Evolutionary conservation across 2,888 invertebrate species (phyloP), one percentile per base, ranked within the genome.

Genomic region (Drepanosiphum platanoidis): DNA sequence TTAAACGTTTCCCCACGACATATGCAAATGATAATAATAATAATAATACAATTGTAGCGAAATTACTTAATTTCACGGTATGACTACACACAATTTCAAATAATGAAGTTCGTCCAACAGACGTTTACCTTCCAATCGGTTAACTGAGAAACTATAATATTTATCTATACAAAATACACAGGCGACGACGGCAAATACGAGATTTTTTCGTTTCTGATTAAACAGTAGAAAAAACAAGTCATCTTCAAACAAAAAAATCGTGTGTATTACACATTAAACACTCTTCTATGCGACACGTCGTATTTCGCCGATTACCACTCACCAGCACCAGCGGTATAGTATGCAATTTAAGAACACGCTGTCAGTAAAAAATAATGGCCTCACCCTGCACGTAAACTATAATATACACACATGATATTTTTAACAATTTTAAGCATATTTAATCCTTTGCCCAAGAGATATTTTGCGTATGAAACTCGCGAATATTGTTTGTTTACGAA

Each of bases 21-120:
- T 39, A 68, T 71, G 39, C 34, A 80, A 58, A 80, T 22, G 52
- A 36, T 66, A 34, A 79, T 34, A 46, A 36, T 66, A 34, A 79
- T 34, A 46, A 36, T 27, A 46, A 70, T 46, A 70, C 27, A 52
- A 58, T 70, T n/a, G 46, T 27, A 36, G 36, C 52, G 13, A 70
- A 81, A 81, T 81, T 39, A 71, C 58, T 71, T 81, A 81, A 81
- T 81, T 81, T 81, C 70, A 58, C 39, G 80, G 70, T 81, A 81
- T 58, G 70, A 39, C 70, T 81, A 36, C 22, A 58, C 58, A 58
- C 39, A 30, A 71, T 39, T 80, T 70, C 18, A 36, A 80, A 68
- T 46, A 80, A 52, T 34, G 27, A 80, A 58, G 15, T 58, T 27
- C 80, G 18, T 22, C 36, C 36, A 15, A 58, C 32, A 5, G 18